These are phyloP conservation scores for Pterois miles DNA, from an alignment of 2,797 vertebrate genomes.

Conservation along the genomic window DNA sequence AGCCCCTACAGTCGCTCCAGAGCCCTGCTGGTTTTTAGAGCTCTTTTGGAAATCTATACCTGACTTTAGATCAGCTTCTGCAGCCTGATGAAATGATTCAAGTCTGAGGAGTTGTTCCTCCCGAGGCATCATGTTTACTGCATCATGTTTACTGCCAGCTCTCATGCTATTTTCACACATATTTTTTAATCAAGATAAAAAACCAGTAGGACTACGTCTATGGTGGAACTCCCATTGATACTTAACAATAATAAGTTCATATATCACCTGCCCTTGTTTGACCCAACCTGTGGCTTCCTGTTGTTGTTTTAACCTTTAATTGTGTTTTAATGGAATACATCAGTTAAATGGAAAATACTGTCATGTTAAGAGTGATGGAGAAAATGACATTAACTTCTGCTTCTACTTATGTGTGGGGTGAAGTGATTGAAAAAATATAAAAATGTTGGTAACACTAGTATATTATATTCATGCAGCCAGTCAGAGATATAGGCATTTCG, in stretches of 20 bases:
- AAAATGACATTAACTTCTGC: too few relatives aligned
- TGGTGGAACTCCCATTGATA: not conserved
- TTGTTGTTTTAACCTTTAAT: not conserved
- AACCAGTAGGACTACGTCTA: slow-evolving; percentile 23
- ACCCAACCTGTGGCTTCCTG: not conserved
- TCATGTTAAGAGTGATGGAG: too few relatives aligned
- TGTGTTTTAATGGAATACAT: not conserved
- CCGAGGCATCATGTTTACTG: not conserved
- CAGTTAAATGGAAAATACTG: too few relatives aligned
- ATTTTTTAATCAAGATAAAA: not conserved
- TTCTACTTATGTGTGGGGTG: too few relatives aligned
- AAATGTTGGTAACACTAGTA: too few relatives aligned
- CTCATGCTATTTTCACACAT: not conserved
- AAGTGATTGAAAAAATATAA: too few relatives aligned
- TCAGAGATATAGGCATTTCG: too few relatives aligned
- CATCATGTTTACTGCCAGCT: rapidly evolving
- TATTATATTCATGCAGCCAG: too few relatives aligned
- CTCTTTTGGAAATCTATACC: not conserved
- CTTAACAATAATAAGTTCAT: not conserved
- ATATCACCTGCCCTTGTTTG: not conserved
- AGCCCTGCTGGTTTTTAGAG: not conserved
- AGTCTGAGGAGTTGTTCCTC: not conserved
- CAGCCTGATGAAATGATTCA: not conserved
- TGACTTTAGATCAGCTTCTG: not conserved
- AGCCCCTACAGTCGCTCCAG: not conserved